Evolutionary conservation across 2,888 invertebrate species (phyloP).

Genomic region (Trachelus tabidus): DNA sequence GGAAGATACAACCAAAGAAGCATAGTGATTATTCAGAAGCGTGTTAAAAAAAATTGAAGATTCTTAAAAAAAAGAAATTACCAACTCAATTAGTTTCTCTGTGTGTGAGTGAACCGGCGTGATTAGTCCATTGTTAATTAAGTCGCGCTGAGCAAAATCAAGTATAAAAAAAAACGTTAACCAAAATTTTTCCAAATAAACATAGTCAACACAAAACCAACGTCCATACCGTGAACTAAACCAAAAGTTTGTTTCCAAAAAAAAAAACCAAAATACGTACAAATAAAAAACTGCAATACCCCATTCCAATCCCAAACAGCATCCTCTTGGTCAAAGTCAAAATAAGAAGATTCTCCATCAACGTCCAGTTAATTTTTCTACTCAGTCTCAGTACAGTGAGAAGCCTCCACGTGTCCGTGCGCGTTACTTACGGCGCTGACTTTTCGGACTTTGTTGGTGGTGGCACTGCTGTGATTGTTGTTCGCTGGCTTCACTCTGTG

Average conservation of each 20-base stretch:
- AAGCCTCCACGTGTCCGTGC: background rate
- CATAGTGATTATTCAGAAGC: background rate
- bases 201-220: too few relatives aligned
- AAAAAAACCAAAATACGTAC: too few relatives aligned
- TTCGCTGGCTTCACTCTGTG: constrained; percentile 68
- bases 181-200: too few relatives aligned
- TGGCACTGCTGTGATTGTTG: constrained; percentile 54
- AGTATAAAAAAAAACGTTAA: background rate
- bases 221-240: too few relatives aligned
- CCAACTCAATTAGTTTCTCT: background rate
- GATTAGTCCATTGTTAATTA: background rate
- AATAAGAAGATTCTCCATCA: background rate
- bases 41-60: background rate
- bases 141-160: background rate
- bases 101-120: background rate
- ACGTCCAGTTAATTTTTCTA: background rate
- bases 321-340: background rate
- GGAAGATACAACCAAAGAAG: background rate
- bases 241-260: background rate
- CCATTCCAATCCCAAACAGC: too few relatives aligned
- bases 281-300: too few relatives aligned
- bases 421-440: constrained; percentile 84
- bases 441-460: constrained; percentile 82
- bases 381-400: background rate
- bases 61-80: background rate